Evolutionary conservation across 2,888 invertebrate genomes (phyloP), one percentile per base, ranked within the genome.

Genomic region (Dryocosmus kuriphilus): DNA sequence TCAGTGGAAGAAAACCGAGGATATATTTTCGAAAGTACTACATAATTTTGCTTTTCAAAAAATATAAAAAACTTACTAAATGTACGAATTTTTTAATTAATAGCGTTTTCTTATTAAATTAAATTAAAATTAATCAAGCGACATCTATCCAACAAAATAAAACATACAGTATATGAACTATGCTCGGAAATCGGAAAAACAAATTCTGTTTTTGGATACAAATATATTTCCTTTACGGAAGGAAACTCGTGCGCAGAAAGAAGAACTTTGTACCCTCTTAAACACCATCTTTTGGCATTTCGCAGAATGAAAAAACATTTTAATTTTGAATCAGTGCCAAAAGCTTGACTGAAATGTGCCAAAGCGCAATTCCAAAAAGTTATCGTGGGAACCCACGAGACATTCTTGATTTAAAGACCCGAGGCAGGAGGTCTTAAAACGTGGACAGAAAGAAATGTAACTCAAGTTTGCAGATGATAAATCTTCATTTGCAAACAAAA

Each of bases 281-380:
- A n/a, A 22, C 32, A n/a, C 8, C 27, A 67, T 71, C 11, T 51
- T 55, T 71, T 71, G n/a, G 51, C 51, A 51, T 30, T 51, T 30
- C 71, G 27, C 46, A 30, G n/a, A 71, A 71, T 51, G 51, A 51
- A 71, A 51, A 71, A 51, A 51, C 11, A 51, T 55, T 71, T 71
- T 24, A 24, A 14, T 2, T 14, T 30, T 71, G 71, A 30, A 30
- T 11, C 2, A n/a, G 22, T 22, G 30, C 71, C 71, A 71, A 32
- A 30, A 71, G 11, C 27, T 51, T 51, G 24, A 51, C 67, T 51
- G n/a, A n/a, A n/a, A n/a, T n/a, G n/a, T n/a, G n/a, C n/a, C n/a
- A n/a, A n/a, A n/a, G n/a, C n/a, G n/a, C n/a, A n/a, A n/a, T n/a
- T n/a, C n/a, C n/a, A n/a, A n/a, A n/a, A n/a, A n/a, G n/a, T n/a